Evolutionary conservation across 1,140 invertebrate genomes (phyloP), one percentile per base, ranked within the genome.

Genomic region (Bombus pyrosoma): DNA sequence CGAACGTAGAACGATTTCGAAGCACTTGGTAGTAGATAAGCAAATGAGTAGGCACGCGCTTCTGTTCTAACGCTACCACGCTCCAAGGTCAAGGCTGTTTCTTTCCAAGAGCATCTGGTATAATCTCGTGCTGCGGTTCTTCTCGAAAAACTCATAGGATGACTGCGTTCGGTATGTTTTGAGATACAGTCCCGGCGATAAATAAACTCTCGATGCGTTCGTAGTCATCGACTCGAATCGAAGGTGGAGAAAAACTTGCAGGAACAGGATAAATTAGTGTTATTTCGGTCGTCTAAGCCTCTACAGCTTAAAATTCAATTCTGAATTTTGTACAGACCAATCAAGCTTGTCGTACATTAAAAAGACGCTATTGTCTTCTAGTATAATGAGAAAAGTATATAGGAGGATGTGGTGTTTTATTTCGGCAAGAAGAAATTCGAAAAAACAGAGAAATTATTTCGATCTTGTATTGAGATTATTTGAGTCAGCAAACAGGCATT

Each of bases 11-110:
- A 12, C 22, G 73, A 25, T 8, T 22, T 57, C 25, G 10, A 12
- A 76, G 53, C 62, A 8, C 12, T 47, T 9, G 59, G 39, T 13
- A 25, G 41, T 5, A 71, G 37, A 82, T 74, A 47, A 64, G 53
- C n/a, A 64, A 43, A 43, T 47, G 39, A 37, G 59, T 13, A 13
- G 64, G 75, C 64, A 79, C 75, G 76, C 34, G 53, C 32, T 73
- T 34, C 73, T 59, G 34, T 78, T 82, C 39, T 41, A 57, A 53
- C n/a, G 37, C 59, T 37, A 28, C 57, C 22, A 34, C 64, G 57
- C 12, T 86, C 59, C 87, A 88, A 86, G 84, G 87, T 79, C 87
- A 88, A 88, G 79, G 84, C 75, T 86, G 68, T 69, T 75, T 68
- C 79, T 59, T 75, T n/a, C 28, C 18, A 73, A 37, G 12, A 73